Base-by-base conservation (phyloP, 2,888 invertebrate species). In the Tetranychus truncatus region DNA sequence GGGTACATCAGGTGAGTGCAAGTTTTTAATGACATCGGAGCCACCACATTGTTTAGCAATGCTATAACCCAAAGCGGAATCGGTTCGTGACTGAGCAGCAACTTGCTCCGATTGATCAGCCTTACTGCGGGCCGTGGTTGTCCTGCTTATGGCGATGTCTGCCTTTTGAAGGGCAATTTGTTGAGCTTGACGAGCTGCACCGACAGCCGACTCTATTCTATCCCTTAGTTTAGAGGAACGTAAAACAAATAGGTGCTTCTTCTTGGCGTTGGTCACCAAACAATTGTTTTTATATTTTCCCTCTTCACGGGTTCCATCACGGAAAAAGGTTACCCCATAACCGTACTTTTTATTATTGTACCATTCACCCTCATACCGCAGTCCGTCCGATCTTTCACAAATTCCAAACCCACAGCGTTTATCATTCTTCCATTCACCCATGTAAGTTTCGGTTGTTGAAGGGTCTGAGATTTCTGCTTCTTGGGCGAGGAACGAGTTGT, bases 241-340 rank as follows among this genome's bases (percentile, higher is more conserved):
- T 85, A 97, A 92, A 80, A 96, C 88, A 86, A 97, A 95, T 84
- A 96, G 87, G 85, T 94, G 94, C 84, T 91, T 92, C 85, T 95
- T 92, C 85, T 95, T 95, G 82, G 92, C 91, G 82, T 94, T 94
- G 77, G 95, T 93, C 81, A 99, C 92, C 80, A 99, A 88, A 78
- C 97, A 91, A 86, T 99, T 99, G 86, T 97, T 97, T 85, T 99
- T 99, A 86, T 99, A 99, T 87, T 99, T 97, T 78, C 99, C 99
- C 83, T 99, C 96, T 83, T 99, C 99, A 81, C 90, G 89, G 77
- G 91, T 89, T 75, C 96, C 95, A 82, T 97, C 97, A 78, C 92
- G 90, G 83, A 97, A 92, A 45, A 93, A 95, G 74, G 99, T 99
- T 71, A 96, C 94, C 71, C 99, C 99, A 84, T 97, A 99, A 76